A percentile compares a stretch with the other conserved stretches of the same genome.
Evolutionary conservation across 92 coral and sea anemone genomes (phyloP).

Genomic region (Palythoa heliodiscus): DNA sequence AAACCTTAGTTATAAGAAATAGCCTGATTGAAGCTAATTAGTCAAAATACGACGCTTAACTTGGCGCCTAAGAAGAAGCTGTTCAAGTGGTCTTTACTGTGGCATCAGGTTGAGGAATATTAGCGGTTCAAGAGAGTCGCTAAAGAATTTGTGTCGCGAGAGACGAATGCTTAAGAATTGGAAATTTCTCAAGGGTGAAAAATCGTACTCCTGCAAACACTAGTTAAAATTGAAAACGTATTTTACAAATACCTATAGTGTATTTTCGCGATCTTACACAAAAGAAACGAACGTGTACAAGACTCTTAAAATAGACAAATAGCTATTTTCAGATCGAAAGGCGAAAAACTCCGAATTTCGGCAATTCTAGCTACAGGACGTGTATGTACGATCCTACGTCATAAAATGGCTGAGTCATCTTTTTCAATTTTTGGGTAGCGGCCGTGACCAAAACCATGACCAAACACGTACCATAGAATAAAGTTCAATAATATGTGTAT

Average conservation of each 20-base stretch:
- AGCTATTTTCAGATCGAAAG: background rate
- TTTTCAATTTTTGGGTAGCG: background rate
- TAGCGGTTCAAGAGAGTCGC: background rate
- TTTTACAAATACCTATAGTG: background rate
- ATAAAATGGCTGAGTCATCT: background rate
- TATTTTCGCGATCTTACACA: background rate
- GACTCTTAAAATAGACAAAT: background rate
- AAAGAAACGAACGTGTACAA: background rate
- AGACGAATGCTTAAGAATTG: background rate
- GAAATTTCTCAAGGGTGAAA: background rate
- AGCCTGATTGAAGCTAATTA: background rate
- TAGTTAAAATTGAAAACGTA: background rate
- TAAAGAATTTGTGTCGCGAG: constrained; percentile 19
- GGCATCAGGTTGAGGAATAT: background rate
- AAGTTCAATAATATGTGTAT: background rate
- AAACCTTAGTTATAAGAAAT: background rate
- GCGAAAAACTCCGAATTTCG: background rate
- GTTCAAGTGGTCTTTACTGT: background rate
- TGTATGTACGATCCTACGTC: background rate
- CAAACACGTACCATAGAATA: background rate
- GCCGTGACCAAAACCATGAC: background rate
- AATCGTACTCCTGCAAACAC: background rate
- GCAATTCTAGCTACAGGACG: background rate
- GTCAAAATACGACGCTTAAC: constrained; percentile 1
- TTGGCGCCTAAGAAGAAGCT: constrained; percentile 9